Conservation (phyloP, 2,797 vertebrate species). For the Darevskia mixta region DNA sequence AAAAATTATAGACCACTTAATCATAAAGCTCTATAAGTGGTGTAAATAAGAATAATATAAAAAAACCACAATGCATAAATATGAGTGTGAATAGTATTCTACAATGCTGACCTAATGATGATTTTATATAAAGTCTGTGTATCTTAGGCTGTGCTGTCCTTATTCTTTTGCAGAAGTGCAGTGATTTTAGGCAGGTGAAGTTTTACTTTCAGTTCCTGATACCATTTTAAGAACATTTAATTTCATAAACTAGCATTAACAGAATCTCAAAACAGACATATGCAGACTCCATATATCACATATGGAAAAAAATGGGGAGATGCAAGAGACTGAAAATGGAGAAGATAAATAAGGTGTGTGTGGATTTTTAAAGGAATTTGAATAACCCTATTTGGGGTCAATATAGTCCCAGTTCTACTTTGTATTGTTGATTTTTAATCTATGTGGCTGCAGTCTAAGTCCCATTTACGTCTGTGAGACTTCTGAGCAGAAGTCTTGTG, state of each 20-base stretch:
- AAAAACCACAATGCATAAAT: background rate
- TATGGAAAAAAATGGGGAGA: background rate
- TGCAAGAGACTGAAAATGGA: background rate
- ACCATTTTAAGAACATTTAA: background rate
- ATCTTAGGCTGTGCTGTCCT: background rate
- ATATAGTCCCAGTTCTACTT: background rate
- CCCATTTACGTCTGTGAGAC: background rate
- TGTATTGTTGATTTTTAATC: background rate
- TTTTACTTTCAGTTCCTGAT: background rate
- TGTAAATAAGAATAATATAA: too few species aligned
- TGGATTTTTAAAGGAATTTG: background rate
- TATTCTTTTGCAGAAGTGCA: background rate
- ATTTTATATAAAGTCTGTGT: background rate
- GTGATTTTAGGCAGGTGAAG: background rate
- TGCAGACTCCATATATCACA: background rate
- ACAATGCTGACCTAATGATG: background rate
- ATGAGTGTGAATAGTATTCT: background rate
- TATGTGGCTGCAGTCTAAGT: background rate
- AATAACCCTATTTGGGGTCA: background rate
- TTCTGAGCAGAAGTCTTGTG: background rate
- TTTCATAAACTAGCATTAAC: background rate
- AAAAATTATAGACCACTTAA: too few species aligned
- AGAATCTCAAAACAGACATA: background rate
- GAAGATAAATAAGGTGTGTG: background rate
- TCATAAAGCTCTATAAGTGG: background rate